These are phyloP conservation scores for Lasioglossum lativentre DNA, from an alignment of 2,888 invertebrate species.

Conservation along the genomic window DNA sequence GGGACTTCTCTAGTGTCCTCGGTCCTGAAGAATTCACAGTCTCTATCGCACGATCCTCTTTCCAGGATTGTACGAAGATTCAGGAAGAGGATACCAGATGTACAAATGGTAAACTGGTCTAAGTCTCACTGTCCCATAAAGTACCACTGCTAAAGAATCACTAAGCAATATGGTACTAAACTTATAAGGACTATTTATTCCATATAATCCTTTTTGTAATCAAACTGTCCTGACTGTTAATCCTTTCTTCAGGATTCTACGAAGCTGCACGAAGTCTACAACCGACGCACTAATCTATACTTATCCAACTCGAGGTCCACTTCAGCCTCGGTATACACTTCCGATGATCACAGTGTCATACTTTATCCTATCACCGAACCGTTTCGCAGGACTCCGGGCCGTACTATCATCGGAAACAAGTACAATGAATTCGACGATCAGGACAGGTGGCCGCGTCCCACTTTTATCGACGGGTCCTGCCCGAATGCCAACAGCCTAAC, in stretches of 20 bases:
- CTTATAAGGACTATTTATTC: too few relatives aligned
- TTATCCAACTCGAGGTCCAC: neutral
- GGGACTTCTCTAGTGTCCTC: neutral
- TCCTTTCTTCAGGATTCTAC: neutral
- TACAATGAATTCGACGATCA: neutral
- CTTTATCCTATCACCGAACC: neutral
- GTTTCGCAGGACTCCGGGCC: neutral
- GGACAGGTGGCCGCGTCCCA: neutral
- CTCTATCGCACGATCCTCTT: too few relatives aligned
- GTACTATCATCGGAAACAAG: neutral
- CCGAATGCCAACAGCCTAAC: neutral
- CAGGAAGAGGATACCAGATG: neutral
- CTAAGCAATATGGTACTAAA: too few relatives aligned
- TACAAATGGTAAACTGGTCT: too few relatives aligned
- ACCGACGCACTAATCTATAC: neutral
- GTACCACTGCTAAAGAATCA: too few relatives aligned
- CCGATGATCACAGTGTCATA: neutral
- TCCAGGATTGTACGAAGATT: neutral
- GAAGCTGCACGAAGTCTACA: neutral
- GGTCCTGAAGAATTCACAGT: neutral
- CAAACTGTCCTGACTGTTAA: neutral
- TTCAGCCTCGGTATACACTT: neutral
- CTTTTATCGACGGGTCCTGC: neutral
- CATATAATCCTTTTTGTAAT: neutral
- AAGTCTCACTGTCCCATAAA: neutral